Evolutionary conservation across 2,888 invertebrate genomes (phyloP), one percentile per base, ranked within the genome.

Genomic region (Spilarctia lutea): DNA sequence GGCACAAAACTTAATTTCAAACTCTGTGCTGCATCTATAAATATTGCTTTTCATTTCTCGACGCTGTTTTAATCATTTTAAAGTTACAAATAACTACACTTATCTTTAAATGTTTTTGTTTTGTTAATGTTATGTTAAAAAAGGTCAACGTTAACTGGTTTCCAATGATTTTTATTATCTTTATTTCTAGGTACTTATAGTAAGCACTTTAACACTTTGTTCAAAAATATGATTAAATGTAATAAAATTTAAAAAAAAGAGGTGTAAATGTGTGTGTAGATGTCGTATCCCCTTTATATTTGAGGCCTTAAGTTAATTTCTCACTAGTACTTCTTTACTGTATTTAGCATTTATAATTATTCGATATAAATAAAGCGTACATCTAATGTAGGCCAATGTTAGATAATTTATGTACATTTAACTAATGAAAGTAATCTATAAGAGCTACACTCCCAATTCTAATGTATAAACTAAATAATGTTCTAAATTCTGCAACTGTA

Each of bases 331-430:
- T 39, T 68, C 68, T 30, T 48, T 56, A 65, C 48, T 42, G 20
- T 35, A 39, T 68, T 66, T 27, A 56, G 30, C 66, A 60, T 63
- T 71, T 72, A 42, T 65, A 63, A 69, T 65, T 65, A 48, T 66
- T 35, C 16, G 73, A 52, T 48, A 76, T 70, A 76, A 74, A 75
- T 76, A 79, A 75, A 80, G 83, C 85, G 75, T 88, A 90, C 89
- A 89, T 88, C 79, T 83, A 74, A 89, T 89, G 86, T 90, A 91
- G 85, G 89, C 87, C 86, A 67, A 63, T 80, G 79, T 71, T 76
- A 48, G 52, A 52, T 72, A 75, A n/a, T 60, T 63, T 69, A 70
- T 68, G 78, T 78, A 79, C 79, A 42, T 60, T 72, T 68, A 74
- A 74, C 77, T 78, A 80, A 82, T 78, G 75, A 76, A 65, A 56